phyloP scores from a whole-genome alignment of 2,797 vertebrate genomes.

The Sebastiscus tertius region DNA sequence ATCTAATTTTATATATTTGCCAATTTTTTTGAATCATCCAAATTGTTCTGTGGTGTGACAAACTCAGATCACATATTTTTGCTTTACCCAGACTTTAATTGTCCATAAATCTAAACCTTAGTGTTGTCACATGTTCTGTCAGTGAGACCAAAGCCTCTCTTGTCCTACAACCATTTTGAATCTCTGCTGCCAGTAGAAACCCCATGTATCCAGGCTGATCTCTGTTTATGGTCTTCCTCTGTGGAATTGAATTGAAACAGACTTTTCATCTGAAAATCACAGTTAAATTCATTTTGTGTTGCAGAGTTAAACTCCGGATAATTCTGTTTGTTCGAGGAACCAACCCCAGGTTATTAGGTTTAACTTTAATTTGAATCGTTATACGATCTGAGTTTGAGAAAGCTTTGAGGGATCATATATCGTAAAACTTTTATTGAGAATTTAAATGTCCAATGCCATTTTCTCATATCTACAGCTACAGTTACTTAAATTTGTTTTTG shows the following conservation, averaged over 20 bases:
- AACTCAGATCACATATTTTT: too few relatives aligned
- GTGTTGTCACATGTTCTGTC: background rate
- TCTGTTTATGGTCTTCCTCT: background rate
- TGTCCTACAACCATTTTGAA: background rate
- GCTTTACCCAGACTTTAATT: background rate
- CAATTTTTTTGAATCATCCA: too few relatives aligned
- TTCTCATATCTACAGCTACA: background rate
- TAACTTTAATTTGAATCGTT: background rate
- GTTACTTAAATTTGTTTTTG: background rate
- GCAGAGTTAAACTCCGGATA: background rate
- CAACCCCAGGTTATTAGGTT: background rate
- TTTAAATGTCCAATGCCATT: background rate
- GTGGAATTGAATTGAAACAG: background rate
- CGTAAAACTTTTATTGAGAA: background rate
- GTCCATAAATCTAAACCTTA: background rate
- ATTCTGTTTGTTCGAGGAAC: background rate
- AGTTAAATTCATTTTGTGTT: background rate
- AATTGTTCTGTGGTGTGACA: rapidly evolving
- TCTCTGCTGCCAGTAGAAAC: background rate
- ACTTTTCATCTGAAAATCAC: background rate
- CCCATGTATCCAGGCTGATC: background rate
- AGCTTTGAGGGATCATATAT: background rate
- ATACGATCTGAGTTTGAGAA: background rate
- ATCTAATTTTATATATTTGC: too few relatives aligned
- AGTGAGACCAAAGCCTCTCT: background rate